phyloP scores from a whole-genome alignment of 1,140 invertebrate species.

The Leptinotarsa texana region DNA sequence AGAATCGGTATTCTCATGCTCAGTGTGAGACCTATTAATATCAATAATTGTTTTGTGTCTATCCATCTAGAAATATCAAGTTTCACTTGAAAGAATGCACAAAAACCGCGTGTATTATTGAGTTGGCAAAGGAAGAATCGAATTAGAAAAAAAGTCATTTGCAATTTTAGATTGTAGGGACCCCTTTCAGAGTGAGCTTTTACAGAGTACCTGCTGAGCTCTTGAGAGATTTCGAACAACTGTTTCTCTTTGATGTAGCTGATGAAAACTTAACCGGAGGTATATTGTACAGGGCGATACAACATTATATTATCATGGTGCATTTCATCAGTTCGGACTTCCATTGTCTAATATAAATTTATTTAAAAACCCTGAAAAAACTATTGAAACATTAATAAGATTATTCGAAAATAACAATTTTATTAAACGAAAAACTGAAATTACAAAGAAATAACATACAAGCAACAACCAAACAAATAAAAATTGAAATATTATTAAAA shows the following conservation, averaged over 20 bases:
- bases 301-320: too few relatives aligned
- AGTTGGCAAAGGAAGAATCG: neutral
- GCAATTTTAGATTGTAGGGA: constrained; percentile 25
- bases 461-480: too few relatives aligned
- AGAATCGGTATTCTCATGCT: constrained; percentile 4
- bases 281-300: neutral
- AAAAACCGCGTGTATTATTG: neutral
- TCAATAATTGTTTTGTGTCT: constrained; percentile 37
- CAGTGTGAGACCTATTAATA: constrained; percentile 30
- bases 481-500: too few relatives aligned
- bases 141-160: constrained; percentile 25
- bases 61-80: constrained; percentile 44
- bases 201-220: constrained; percentile 19
- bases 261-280: neutral
- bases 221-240: constrained; percentile 13
- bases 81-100: constrained; percentile 35
- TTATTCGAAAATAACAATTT: too few relatives aligned
- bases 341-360: too few relatives aligned
- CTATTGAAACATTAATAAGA: too few relatives aligned
- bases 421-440: too few relatives aligned
- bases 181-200: constrained; percentile 15
- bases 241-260: constrained; percentile 7
- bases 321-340: too few relatives aligned
- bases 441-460: too few relatives aligned
- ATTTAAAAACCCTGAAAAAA: too few relatives aligned